Base-by-base conservation (phyloP, 1,140 invertebrate genomes). In the Drosophila saltans region DNA sequence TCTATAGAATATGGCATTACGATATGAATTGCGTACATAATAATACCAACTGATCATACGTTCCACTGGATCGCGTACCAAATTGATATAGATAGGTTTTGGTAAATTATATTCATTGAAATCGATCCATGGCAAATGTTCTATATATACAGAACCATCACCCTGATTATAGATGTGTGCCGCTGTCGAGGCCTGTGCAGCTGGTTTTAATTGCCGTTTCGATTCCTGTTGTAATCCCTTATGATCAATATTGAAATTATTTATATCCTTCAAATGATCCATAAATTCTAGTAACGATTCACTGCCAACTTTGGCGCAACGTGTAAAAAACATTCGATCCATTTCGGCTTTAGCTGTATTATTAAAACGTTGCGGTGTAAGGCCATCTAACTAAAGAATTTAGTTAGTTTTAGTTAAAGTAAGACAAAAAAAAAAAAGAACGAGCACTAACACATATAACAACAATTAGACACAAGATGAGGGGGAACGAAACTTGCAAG, bases 41-140 rank as follows among this genome's bases (percentile, higher is more conserved):
- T 97, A 98, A 92, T 97, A 98, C 96, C 97, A 97, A 2, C 97
- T 98, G 86, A 98, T 98, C 11, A 98, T 95, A 43, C 97, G 94
- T 92, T 98, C 97, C 6, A 98, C 95, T 0, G 97, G 97, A 93
- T 98, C 97, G 41, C 97, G 94, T 0, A 98, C 97, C 72, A 98
- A 93, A 92, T 98, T 98, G 57, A 98, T 95, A 91, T 97, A 98
- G 79, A 98, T 97, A 0, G 97, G 97, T 80, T 96, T 95, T 0
- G 96, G 95, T 60, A 96, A 93, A 57, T 96, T 95, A 88, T 94
- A 97, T 71, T 61, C 40, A 7, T 77, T 59, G 24, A 91, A 91
- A 26, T 91, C 78, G 2, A 97, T 95, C 92, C 96, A 97, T 81
- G 96, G 96, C 7, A 96, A 95, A 81, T 97, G 96, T 84, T 97